A percentile compares a stretch with the other conserved stretches of the same genome.
These are phyloP conservation scores for Agrochola litura DNA, from an alignment of 2,888 invertebrate genomes.

Conservation along the genomic window DNA sequence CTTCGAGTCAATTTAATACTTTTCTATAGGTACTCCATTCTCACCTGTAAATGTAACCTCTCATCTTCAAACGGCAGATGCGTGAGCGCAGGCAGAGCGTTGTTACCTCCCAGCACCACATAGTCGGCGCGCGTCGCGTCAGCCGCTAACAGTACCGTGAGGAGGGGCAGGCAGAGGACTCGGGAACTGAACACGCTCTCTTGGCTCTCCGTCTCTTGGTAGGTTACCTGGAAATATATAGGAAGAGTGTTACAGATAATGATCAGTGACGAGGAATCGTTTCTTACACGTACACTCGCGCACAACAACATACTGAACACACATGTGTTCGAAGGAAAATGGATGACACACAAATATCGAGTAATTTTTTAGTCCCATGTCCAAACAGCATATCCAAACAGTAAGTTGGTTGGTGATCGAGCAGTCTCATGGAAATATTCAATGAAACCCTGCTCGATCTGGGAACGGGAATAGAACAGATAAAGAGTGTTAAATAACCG, in stretches of 20 bases:
- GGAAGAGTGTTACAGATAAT: neutral
- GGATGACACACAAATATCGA: too few species aligned
- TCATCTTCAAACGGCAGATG: conserved; percentile 89
- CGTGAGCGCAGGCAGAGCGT: conserved; percentile 84
- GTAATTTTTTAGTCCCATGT: too few species aligned
- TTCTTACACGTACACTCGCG: neutral
- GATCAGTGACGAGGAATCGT: neutral
- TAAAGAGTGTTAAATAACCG: too few species aligned
- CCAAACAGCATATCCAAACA: too few species aligned
- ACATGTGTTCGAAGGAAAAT: too few species aligned
- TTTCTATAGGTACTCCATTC: neutral
- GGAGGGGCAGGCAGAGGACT: conserved; percentile 96
- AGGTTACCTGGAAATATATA: conserved; percentile 90
- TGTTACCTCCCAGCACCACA: conserved; percentile 92
- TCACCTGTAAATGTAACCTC: conserved; percentile 74
- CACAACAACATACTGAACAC: neutral
- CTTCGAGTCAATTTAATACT: neutral
- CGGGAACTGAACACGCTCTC: conserved; percentile 91
- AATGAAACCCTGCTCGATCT: neutral
- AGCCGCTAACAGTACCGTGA: conserved; percentile 94
- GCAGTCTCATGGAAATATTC: too few species aligned
- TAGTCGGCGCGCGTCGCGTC: conserved; percentile 92
- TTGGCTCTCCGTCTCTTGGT: conserved; percentile 82
- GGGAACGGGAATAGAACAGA: too few species aligned
- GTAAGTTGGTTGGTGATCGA: too few species aligned